These are phyloP conservation scores for Ectemnius continuus DNA, from an alignment of 2,888 invertebrate genomes.

Conservation along the genomic window DNA sequence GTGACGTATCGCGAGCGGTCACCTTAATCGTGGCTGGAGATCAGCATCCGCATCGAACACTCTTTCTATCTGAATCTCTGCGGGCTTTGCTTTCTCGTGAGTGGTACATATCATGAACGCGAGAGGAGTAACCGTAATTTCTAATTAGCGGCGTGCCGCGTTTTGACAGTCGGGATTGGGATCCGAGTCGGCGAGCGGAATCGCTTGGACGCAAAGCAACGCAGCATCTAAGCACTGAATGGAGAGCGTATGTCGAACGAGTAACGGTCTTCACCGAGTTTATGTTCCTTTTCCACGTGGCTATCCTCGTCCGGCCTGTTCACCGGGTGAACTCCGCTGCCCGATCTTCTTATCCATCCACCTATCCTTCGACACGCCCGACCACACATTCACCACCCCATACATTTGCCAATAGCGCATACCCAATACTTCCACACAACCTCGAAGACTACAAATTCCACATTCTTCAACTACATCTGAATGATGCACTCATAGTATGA, in stretches of 20 bases:
- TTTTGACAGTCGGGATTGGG: slow-evolving; percentile 7
- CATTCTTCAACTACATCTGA: too few species aligned
- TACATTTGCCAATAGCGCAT: background rate
- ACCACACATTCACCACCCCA: background rate
- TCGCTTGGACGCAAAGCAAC: slow-evolving; percentile 15
- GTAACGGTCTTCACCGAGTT: slow-evolving; percentile 54
- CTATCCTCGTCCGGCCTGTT: background rate
- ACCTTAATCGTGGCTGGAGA: too few species aligned
- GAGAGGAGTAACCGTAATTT: slow-evolving; percentile 17
- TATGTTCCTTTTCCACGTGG: slow-evolving; percentile 60
- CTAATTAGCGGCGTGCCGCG: slow-evolving; percentile 17
- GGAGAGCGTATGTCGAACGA: slow-evolving; percentile 59
- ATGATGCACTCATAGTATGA: too few species aligned
- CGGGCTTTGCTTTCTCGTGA: slow-evolving; percentile 18
- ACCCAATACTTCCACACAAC: too few species aligned
- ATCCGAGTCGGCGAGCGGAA: background rate
- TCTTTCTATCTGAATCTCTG: slow-evolving; percentile 30
- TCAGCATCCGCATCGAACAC: slow-evolving; percentile 9
- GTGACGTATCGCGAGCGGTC: too few species aligned
- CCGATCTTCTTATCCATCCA: too few species aligned
- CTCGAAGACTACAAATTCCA: too few species aligned
- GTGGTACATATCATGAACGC: too few species aligned
- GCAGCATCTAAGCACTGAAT: slow-evolving; percentile 48
- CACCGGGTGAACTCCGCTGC: too few species aligned
- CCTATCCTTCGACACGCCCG: too few species aligned